Base-by-base conservation (phyloP, 2,888 invertebrate species). In the Heliconius charithonia region DNA sequence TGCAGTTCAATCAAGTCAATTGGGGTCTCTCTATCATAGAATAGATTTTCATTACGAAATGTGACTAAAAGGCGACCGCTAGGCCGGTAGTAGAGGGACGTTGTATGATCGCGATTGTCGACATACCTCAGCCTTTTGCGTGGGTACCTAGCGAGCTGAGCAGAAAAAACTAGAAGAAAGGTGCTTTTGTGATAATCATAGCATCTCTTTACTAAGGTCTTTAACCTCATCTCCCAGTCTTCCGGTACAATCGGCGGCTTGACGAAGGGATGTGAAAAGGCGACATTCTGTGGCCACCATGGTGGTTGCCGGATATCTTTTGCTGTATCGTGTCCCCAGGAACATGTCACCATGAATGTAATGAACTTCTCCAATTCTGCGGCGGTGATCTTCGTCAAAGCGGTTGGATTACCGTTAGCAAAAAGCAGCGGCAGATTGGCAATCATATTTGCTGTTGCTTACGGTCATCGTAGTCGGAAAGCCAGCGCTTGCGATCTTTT, bases 331-430 rank as follows among this genome's bases (percentile, higher is more conserved):
- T 96, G 96, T 73, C 97, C 97, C 92, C 96, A 95, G 71, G 97
- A 97, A 93, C 97, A 97, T 88, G 97, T 96, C 83, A 97, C 96
- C 97, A 97, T 97, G 88, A 97, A 97, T 82, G 96, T 96, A 86
- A 97, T 96, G 88, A 97, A 97, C 85, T 95, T 96, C 92, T 97
- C 97, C 85, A 97, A 89, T 88, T 97, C 96, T 78, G 90, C 92
- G 87, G 96, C 93, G 45, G 95, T 95, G 84, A 97, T 96, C 87
- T 96, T 95, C 81, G 96, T 95, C 84, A 97, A 89, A 71, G 96
- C 96, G 76, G 96, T 96, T 72, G 97, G 97, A 89, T 96, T 96
- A 84, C 97, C 97, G 87, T 96, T 96, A 82, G 96, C 96, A 86
- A 97, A 97, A 75, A 97, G 91, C 84, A 97, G 95, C 84, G 97